Evolutionary conservation across 1,140 invertebrate genomes (phyloP), one percentile per base, ranked within the genome.

Genomic region (Microplitis mediator): DNA sequence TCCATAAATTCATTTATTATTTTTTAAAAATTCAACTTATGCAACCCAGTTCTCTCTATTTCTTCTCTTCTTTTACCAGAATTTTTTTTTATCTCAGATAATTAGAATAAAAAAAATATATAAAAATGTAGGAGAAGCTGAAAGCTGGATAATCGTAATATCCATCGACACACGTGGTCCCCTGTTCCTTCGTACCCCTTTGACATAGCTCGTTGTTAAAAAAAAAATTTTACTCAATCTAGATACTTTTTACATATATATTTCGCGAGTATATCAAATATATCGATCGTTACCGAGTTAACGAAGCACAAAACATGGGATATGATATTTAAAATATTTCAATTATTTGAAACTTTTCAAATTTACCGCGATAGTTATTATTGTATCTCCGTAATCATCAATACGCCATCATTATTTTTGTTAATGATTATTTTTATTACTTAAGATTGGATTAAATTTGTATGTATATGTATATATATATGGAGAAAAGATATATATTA

Each of bases 121-220:
- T 66, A 51, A 32, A 58, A 14, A 54, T 65, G 32, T 72, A 52
- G 61, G 35, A 60, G 54, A 32, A 54, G 69, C 52, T 50, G 45
- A 62, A 62, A 63, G 69, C 69, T 52, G 63, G 70, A 72, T 72
- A 66, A 72, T 72, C 70, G 63, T 60, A 72, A 72, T 72, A 66
- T 72, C 62, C 63, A 72, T 72, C 70, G 70, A 72, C 70, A 72
- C 70, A 64, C 69, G 64, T 71, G 69, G 35, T 56, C 23, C 34
- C 35, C 36, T 16, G 4, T 11, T 51, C 56, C 50, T 45, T 39
- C 11, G 34, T 56, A 36, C 64, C 69, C 61, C 45, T 63, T 61
- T 63, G 65, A 68, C 65, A 35, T 71, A 64, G 35, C 36, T 52
- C 51, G 61, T 64, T 52, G 61, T 31, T 34, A 14, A 65, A 71